Percentiles rank a stretch among this genome's conserved stretches.
Conservation (phyloP, 1,140 invertebrate species). For the Amyelois transitella region DNA sequence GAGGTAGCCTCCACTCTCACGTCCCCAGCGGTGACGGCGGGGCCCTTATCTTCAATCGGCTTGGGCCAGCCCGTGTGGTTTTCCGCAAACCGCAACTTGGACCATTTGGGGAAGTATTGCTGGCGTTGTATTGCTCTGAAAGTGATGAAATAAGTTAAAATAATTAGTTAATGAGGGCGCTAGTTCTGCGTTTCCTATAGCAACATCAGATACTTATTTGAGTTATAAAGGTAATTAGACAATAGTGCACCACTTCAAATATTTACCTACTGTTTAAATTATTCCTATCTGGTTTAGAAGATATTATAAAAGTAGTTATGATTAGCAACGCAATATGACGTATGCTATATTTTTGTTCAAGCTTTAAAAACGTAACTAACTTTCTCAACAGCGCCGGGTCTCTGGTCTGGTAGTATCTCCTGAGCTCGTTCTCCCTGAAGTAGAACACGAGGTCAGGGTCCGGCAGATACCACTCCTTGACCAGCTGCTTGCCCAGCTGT, state of each 20-base stretch:
- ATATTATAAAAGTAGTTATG: not conserved
- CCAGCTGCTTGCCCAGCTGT: conserved; percentile 76
- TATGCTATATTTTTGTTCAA: not conserved
- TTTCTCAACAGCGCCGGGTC: conserved; percentile 78
- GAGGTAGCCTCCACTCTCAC: conserved; percentile 78
- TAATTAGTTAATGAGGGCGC: no score
- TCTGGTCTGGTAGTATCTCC: conserved; percentile 72
- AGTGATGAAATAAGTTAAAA: no score
- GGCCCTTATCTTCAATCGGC: conserved; percentile 42
- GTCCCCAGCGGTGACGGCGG: conserved; percentile 25
- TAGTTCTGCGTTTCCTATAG: no score
- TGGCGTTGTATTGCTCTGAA: conserved; percentile 79
- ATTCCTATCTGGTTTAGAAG: not conserved
- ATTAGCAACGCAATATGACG: not conserved
- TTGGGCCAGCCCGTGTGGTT: conserved; percentile 76
- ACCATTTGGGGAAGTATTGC: conserved; percentile 75
- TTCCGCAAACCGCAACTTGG: conserved; percentile 79
- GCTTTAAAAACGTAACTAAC: conserved; percentile 61
- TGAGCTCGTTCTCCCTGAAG: conserved; percentile 81
- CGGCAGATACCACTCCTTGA: conserved; percentile 78
- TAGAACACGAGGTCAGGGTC: conserved; percentile 80
- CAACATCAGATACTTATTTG: no score
- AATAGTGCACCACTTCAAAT: no score
- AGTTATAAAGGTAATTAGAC: no score
- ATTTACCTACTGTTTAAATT: no score